Percentiles rank a stretch among this genome's conserved stretches.
phyloP scores from a whole-genome alignment of 2,888 invertebrate species.

The Meandrusa payeni region DNA sequence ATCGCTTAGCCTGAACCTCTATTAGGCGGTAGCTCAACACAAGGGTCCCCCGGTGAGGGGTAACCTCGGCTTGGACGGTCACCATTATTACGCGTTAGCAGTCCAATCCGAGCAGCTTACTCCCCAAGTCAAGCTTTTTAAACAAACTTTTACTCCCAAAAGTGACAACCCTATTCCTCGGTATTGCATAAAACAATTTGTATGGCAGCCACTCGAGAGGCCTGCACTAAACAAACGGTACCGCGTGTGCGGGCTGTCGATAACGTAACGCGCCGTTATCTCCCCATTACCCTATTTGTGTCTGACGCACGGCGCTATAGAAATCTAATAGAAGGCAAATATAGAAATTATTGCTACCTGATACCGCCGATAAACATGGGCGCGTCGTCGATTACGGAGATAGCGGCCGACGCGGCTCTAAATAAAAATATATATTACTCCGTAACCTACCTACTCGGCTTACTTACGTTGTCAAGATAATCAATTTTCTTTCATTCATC shows the following conservation, averaged over 20 bases:
- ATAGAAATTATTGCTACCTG: slow-evolving; percentile 43
- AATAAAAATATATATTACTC: too few relatives aligned
- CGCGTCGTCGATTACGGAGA: slow-evolving; percentile 12
- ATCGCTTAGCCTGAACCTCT: too few relatives aligned
- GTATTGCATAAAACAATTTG: slow-evolving; percentile 40
- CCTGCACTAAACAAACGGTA: not conserved
- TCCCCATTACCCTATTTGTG: slow-evolving; percentile 10
- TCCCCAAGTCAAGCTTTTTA: too few relatives aligned
- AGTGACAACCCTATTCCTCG: slow-evolving; percentile 36
- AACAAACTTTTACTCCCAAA: too few relatives aligned
- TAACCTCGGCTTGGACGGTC: too few relatives aligned
- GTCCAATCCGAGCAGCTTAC: too few relatives aligned
- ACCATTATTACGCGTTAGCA: too few relatives aligned
- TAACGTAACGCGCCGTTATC: slow-evolving; percentile 29
- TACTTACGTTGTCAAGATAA: too few relatives aligned
- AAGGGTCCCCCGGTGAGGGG: too few relatives aligned
- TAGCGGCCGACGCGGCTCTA: not conserved
- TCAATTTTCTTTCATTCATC: too few relatives aligned
- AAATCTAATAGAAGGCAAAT: slow-evolving; percentile 45
- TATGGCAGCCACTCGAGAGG: slow-evolving; percentile 8
- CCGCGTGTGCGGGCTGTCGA: slow-evolving; percentile 6
- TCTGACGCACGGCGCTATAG: slow-evolving; percentile 43
- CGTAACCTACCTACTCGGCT: too few relatives aligned
- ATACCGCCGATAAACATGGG: slow-evolving; percentile 30
- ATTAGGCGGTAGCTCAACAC: too few relatives aligned